Percentiles rank a stretch among this genome's conserved stretches.
Conservation (phyloP, 2,113 vertebrate species). For the Brachirus orientalis region DNA sequence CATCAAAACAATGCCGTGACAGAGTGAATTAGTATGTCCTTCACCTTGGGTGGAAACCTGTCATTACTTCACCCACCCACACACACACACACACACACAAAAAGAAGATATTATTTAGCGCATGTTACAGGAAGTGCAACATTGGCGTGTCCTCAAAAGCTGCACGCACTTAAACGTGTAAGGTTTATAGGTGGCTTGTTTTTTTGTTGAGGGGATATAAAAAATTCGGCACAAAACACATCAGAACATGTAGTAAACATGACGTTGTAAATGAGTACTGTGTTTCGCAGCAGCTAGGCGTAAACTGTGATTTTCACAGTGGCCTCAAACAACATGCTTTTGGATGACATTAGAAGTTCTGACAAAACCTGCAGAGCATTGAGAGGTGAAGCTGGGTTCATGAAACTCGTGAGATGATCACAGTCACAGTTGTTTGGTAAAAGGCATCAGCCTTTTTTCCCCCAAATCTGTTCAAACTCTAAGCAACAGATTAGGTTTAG, state of each 20-base stretch:
- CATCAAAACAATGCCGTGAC: conserved; percentile 68
- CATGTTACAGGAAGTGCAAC: conserved; percentile 64
- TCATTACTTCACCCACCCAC: conserved; percentile 60
- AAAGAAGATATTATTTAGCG: conserved; percentile 59
- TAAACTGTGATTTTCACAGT: not conserved
- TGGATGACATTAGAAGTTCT: not conserved
- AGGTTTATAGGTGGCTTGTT: not conserved
- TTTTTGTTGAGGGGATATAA: not conserved
- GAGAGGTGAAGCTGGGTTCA: conserved; percentile 38
- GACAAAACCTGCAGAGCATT: conserved; percentile 1
- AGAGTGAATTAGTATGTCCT: conserved; percentile 72
- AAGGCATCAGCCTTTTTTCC: not conserved
- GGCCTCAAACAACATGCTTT: not conserved
- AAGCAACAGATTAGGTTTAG: conserved; percentile 17
- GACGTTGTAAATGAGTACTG: not conserved
- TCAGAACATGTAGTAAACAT: not conserved
- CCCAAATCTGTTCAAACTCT: too few species aligned
- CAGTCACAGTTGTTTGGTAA: conserved; percentile 6
- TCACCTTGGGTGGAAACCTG: conserved; percentile 70
- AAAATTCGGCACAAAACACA: not conserved
- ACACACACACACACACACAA: conserved; percentile 2
- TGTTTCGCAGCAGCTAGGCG: not conserved
- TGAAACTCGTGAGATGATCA: conserved; percentile 4
- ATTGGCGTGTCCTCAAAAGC: conserved; percentile 49
- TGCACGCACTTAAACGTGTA: conserved; percentile 21